phyloP scores from a whole-genome alignment of 2,113 vertebrate species.

The Ursus arctos region DNA sequence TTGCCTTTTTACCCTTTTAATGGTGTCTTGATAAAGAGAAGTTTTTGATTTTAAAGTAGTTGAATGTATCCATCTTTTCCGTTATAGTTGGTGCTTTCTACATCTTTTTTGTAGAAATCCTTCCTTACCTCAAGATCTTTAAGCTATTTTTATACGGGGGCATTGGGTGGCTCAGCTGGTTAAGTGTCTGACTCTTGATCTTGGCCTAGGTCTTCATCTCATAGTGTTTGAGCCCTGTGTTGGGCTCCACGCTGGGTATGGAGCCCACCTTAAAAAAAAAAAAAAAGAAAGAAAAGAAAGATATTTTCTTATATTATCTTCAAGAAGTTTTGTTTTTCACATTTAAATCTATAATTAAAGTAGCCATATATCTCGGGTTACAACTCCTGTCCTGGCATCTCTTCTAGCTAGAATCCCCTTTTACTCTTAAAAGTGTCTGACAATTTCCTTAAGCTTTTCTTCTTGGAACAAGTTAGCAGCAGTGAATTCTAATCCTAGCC shows the following conservation, averaged over 20 bases:
- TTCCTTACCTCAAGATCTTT: neutral
- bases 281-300: neutral
- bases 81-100: neutral
- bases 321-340: neutral
- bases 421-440: neutral
- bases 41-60: neutral
- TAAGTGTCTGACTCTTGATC: neutral
- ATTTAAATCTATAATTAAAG: neutral
- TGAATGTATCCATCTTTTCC: neutral
- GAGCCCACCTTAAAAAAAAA: neutral
- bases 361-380: rapidly evolving
- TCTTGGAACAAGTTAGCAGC: neutral
- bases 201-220: neutral
- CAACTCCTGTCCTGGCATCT: neutral
- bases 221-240: neutral
- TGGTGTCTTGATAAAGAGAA: neutral
- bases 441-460: neutral
- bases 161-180: neutral
- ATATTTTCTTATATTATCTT: neutral
- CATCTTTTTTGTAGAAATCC: neutral
- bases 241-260: neutral
- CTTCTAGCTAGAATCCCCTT: no score
- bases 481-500: neutral
- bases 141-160: neutral
- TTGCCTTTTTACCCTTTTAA: neutral